A percentile compares a stretch with the other conserved stretches of the same genome.
Conservation (phyloP, 2,888 invertebrate genomes). For the Ectropis crepuscularia region DNA sequence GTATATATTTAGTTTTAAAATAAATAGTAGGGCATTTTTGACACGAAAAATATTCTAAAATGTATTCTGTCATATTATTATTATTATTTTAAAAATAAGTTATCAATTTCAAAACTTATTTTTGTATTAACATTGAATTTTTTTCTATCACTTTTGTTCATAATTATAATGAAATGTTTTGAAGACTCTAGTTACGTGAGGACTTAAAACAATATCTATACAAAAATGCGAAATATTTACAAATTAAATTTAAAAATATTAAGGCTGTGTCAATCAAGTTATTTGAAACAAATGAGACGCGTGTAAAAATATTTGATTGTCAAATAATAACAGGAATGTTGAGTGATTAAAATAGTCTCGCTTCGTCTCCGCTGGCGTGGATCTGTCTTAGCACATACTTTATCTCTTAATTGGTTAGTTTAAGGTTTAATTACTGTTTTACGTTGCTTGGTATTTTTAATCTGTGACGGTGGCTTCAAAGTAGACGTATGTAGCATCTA, state of each 20-base stretch:
- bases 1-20: no score
- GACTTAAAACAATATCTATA: no score
- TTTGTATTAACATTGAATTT: no score
- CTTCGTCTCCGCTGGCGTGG: slow-evolving; percentile 14
- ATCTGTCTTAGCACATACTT: slow-evolving; percentile 27
- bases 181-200: no score
- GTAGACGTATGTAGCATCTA: not conserved
- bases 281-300: not conserved
- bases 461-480: slow-evolving; percentile 18
- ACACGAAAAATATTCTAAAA: no score
- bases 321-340: slow-evolving; percentile 7
- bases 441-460: slow-evolving; percentile 23
- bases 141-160: no score
- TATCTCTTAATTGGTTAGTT: slow-evolving; percentile 30
- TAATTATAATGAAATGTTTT: no score
- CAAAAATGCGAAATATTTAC: not conserved
- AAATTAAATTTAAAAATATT: not conserved
- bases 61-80: no score
- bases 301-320: slow-evolving; percentile 7
- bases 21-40: no score
- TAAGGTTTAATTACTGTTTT: slow-evolving; percentile 26
- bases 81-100: no score
- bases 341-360: slow-evolving; percentile 21
- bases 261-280: not conserved
- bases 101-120: no score